Base-by-base conservation (phyloP, 2,113 vertebrate species). In the Sturnus vulgaris region DNA sequence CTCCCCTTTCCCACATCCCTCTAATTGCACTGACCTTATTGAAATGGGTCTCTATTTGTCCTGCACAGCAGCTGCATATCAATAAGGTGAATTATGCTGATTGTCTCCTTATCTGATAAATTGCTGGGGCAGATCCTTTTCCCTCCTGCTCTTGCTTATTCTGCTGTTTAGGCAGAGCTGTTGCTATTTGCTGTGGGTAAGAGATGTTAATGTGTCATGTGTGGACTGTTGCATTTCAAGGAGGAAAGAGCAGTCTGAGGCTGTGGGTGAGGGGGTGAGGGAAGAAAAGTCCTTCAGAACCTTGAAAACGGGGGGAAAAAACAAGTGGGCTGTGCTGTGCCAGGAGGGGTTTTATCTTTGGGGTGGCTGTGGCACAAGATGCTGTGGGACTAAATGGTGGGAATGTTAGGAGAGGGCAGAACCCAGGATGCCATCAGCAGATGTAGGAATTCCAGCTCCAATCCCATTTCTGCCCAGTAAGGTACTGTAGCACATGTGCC, bases 1-100 rank as follows among this genome's bases (percentile, higher is more conserved):
- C 8, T 63, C 33, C 39, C 59, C 42, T 86, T 63, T 35, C 56
- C 59, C 76, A 52, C 50, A 60, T 35, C 46, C 52, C 64, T 61
- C 15, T 75, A 53, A 90, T 73, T 73, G 52, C 52, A 47, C 86
- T 71, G 92, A 77, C 71, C 83, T 77, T 72, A 77, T 13, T 70
- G 94, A 57, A 69, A 88, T 55, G 46, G 59, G 31, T 80, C 47
- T 81, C 76, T 71, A 4, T 80, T 64, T 83, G 80, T 35, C 77
- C 90, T 78, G 47, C 28, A 39, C 83, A 44, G 65, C 33, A 86
- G 52, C 69, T 88, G 94, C 89, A 90, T 91, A 55, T 39, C 81
- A 94, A 92, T 55, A 30, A 86, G 83, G 47, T 56, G 57, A 90
- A 76, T 92, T 89, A 82, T 61, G 70, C 59, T 90, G 88, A 65